Conservation (phyloP, 1,140 invertebrate species). For the Anoplolepis gracilipes region DNA sequence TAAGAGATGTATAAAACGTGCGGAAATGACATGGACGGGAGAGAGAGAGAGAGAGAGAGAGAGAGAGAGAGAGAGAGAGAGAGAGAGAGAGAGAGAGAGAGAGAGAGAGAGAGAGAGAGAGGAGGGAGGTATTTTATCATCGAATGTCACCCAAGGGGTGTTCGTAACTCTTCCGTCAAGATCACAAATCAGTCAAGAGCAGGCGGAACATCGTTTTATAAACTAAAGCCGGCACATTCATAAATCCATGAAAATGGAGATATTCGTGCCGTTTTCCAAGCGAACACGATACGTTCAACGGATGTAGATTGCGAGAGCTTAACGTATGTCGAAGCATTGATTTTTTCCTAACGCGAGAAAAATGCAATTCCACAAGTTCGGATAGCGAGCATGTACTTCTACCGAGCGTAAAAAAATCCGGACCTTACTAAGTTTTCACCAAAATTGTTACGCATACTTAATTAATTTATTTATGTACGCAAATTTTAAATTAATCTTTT, state of each 20-base stretch:
- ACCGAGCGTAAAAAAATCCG: no score
- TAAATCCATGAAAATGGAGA: constrained; percentile 38
- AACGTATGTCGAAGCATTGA: constrained; percentile 26
- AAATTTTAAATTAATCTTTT: not conserved
- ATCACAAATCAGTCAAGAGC: constrained; percentile 47
- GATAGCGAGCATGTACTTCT: not conserved
- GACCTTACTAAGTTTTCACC: not conserved
- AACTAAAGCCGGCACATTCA: not conserved
- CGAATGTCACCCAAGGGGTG: not conserved
- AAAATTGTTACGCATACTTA: not conserved
- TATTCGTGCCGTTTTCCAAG: not conserved
- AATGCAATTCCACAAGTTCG: not conserved
- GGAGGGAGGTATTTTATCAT: not conserved
- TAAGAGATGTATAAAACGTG: not conserved
- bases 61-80: not conserved
- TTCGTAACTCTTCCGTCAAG: not conserved
- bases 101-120: not conserved
- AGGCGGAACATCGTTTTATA: not conserved
- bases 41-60: not conserved
- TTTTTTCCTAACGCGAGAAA: constrained; percentile 20
- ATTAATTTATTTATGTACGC: not conserved
- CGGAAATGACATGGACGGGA: not conserved
- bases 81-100: not conserved
- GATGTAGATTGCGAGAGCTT: not conserved
- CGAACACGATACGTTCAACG: not conserved